Percentiles rank a stretch among this genome's conserved stretches.
phyloP scores from a whole-genome alignment of 2,113 vertebrate species.

The Odontesthes bonariensis region DNA sequence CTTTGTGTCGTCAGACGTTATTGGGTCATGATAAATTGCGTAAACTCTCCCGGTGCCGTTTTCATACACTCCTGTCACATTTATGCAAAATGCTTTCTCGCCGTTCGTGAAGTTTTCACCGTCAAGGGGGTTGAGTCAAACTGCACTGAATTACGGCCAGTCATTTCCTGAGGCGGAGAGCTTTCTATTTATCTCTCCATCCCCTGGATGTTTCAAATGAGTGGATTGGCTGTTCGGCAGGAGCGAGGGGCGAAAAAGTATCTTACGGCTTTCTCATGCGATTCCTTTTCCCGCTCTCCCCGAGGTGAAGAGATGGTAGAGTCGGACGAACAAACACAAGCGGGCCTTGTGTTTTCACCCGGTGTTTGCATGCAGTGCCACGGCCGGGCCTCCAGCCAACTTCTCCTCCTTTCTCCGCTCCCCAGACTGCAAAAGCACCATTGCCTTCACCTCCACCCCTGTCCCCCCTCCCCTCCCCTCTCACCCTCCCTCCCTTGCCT shows the following conservation, averaged over 20 bases:
- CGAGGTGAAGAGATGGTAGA: constrained; percentile 49
- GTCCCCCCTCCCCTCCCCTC: constrained; percentile 51
- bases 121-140: constrained; percentile 33
- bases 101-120: constrained; percentile 29
- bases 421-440: constrained; percentile 14
- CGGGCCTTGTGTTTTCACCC: constrained; percentile 47
- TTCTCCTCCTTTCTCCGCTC: constrained; percentile 14
- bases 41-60: constrained; percentile 22
- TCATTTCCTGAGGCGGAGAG: constrained; percentile 22
- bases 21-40: constrained; percentile 34
- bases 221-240: constrained; percentile 35
- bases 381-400: constrained; percentile 52
- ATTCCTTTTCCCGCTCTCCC: constrained; percentile 12
- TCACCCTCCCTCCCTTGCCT: no score
- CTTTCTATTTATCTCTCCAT: constrained; percentile 32
- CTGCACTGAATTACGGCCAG: constrained; percentile 44
- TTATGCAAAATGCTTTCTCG: constrained; percentile 31
- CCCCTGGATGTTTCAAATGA: constrained; percentile 22
- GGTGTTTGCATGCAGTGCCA: constrained; percentile 64
- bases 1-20: constrained; percentile 43
- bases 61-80: constrained; percentile 32
- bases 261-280: constrained; percentile 46
- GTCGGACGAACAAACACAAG: constrained; percentile 54
- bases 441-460: constrained; percentile 15
- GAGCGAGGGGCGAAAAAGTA: constrained; percentile 1